Conservation (phyloP, 2,113 vertebrate species). For the Ranitomeya variabilis region DNA sequence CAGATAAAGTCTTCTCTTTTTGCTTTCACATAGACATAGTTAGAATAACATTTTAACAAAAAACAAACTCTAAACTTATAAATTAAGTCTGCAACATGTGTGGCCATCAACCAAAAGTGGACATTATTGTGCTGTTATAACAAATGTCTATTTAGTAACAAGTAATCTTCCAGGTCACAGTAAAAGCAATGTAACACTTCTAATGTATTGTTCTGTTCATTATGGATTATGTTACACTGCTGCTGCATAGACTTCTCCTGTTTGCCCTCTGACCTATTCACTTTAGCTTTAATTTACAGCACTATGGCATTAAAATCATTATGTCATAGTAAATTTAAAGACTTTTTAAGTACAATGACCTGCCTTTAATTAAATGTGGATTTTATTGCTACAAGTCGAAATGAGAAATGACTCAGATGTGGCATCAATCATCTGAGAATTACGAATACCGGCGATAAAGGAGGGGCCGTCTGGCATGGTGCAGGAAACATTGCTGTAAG, state of each 20-base stretch:
- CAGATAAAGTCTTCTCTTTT: no score
- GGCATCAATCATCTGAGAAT: conserved; percentile 44
- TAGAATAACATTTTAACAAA: no score
- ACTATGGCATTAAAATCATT: conserved; percentile 47
- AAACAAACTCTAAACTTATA: background rate
- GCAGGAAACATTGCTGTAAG: conserved; percentile 9
- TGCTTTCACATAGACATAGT: no score
- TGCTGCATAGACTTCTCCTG: conserved; percentile 5
- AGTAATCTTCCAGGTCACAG: background rate
- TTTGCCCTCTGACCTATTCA: conserved; percentile 30
- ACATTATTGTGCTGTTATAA: background rate
- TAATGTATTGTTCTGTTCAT: conserved; percentile 11
- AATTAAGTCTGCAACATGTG: background rate
- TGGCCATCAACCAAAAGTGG: background rate
- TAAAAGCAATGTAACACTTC: conserved; percentile 29
- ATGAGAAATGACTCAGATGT: conserved; percentile 53
- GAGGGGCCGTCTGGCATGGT: background rate
- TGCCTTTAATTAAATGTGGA: conserved; percentile 57
- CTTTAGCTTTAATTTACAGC: conserved; percentile 44
- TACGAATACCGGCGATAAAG: conserved; percentile 5
- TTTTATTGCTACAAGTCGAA: conserved; percentile 46
- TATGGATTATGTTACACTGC: conserved; percentile 37
- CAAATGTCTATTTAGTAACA: background rate
- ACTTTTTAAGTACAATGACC: conserved; percentile 57
- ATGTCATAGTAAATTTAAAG: conserved; percentile 56